phyloP scores from a whole-genome alignment of 1,140 invertebrate genomes.

The Hycleus cichorii region DNA sequence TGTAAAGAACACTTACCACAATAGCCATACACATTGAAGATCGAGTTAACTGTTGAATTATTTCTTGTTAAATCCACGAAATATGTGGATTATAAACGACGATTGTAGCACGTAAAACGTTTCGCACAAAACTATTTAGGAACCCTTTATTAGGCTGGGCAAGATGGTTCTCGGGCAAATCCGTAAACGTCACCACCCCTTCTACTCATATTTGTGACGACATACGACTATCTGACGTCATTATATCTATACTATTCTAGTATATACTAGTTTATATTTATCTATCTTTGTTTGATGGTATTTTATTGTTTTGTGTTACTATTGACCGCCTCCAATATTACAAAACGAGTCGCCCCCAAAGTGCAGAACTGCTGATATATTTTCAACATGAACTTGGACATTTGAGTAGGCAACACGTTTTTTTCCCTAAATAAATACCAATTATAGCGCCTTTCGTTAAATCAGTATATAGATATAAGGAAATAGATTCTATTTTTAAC shows the following conservation, averaged over 20 bases:
- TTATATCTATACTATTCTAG: background rate
- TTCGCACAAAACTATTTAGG: slow-evolving; percentile 22
- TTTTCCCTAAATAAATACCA: no score
- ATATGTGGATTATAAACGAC: slow-evolving; percentile 23
- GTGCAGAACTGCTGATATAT: no score
- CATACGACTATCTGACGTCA: slow-evolving; percentile 19
- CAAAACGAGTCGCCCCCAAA: slow-evolving; percentile 4
- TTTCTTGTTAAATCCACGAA: slow-evolving; percentile 20
- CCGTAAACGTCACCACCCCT: slow-evolving; percentile 21
- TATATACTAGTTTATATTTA: background rate
- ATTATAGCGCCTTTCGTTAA: no score
- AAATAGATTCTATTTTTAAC: no score
- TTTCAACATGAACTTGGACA: no score
- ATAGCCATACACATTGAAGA: slow-evolving; percentile 60
- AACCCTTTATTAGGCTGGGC: slow-evolving; percentile 22
- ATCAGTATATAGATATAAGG: no score
- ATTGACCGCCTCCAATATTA: slow-evolving; percentile 2
- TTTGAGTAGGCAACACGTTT: no score
- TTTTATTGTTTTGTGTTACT: background rate
- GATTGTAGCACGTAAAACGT: slow-evolving; percentile 16
- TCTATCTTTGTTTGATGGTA: slow-evolving; percentile 1
- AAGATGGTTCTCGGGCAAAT: slow-evolving; percentile 32
- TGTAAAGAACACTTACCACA: slow-evolving; percentile 43
- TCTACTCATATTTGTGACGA: slow-evolving; percentile 3
- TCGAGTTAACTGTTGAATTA: slow-evolving; percentile 38